Base-by-base conservation (phyloP, 2,888 invertebrate species). In the Ichneumoninae sp. region DNA sequence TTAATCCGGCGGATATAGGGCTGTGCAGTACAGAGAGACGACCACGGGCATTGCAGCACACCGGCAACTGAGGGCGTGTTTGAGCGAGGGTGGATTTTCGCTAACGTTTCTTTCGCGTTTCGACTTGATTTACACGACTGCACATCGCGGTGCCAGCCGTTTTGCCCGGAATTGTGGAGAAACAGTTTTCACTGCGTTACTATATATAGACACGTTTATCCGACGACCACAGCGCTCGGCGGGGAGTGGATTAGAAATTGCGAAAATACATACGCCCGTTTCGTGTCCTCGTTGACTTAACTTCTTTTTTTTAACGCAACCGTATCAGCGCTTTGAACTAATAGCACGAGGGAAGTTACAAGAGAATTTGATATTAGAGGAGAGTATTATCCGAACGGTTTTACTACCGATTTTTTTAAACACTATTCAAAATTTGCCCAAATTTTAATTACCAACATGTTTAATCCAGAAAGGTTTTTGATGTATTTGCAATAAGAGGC, bases 191-290 rank as follows among this genome's bases (percentile, higher is more conserved):
- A 52, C 44, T 47, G 62, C 69, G 54, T 19, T 7, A 36, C 16
- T 10, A 36, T n/a, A 57, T 19, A 54, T 19, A 75, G 36, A 7
- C 6, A 60, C 36, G 50, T 4, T 47, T 47, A 47, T 10, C 13
- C 26, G 33, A 36, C 10, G 52, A 75, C n/a, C 30, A 26, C 52
- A 40, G 52, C 33, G 65, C 76, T 30, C 84, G 77, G 80, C 84
- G 33, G 86, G 84, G 74, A 81, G 81, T 84, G 81, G 74, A 87
- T 87, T 87, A 86, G 83, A 86, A 83, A 84, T 86, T 22, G 44
- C 26, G 80, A 44, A 80, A 74, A 74, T 22, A 54, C 50, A 71
- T 26, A 33, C 65, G 68, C 57, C 60, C 26, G 52, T 65, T 76
- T 47, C 16, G 26, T 36, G 36, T 74, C 40, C 50, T 19, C 13